Conservation (phyloP, 2,797 vertebrate species). For the Microhierax caerulescens region DNA sequence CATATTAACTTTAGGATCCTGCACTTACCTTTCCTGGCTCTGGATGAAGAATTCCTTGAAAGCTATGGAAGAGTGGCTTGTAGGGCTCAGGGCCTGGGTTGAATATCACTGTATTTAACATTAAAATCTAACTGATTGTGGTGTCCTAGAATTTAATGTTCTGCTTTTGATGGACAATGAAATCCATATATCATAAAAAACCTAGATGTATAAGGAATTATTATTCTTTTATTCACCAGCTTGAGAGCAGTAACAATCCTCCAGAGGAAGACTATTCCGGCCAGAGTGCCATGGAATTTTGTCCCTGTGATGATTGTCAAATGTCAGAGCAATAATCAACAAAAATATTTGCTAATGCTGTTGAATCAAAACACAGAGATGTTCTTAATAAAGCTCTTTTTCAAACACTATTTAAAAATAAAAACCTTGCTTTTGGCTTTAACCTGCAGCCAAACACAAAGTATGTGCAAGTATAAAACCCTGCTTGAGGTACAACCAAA, state of each 20-base stretch:
- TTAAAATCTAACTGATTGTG: slow-evolving; percentile 40
- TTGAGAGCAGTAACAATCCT: neutral
- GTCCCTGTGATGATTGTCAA: neutral
- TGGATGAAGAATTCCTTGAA: neutral
- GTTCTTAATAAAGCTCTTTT: neutral
- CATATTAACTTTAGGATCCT: neutral
- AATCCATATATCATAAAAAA: neutral
- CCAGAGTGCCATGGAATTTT: neutral
- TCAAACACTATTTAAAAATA: neutral
- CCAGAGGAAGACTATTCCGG: neutral
- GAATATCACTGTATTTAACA: neutral
- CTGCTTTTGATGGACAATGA: slow-evolving; percentile 7
- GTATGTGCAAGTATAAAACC: rapidly evolving
- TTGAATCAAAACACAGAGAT: neutral
- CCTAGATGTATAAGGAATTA: neutral
- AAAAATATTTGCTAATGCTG: neutral
- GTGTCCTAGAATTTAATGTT: slow-evolving; percentile 20
- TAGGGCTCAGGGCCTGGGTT: neutral
- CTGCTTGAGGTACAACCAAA: neutral
- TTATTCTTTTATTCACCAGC: neutral
- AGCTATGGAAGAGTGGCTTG: neutral
- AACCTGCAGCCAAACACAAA: neutral
- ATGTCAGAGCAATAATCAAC: neutral
- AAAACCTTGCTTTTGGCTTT: neutral
- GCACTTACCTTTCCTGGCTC: neutral